Evolutionary conservation across 2,113 vertebrate genomes (phyloP).

Genomic region (Lynx canadensis): DNA sequence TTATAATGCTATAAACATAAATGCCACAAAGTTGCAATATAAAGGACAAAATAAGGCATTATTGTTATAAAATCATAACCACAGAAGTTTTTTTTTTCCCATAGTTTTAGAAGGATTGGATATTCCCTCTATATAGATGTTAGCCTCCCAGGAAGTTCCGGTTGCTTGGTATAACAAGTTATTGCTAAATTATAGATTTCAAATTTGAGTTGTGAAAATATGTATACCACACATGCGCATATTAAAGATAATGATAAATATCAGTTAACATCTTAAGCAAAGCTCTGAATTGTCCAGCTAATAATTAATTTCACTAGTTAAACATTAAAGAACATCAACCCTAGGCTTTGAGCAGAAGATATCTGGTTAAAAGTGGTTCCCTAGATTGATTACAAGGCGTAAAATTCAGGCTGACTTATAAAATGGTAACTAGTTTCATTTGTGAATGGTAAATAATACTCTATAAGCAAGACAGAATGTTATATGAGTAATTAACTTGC

Average conservation of each 20-base stretch:
- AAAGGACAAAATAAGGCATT: background rate
- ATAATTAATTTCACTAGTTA: slow-evolving; percentile 18
- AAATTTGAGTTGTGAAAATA: background rate
- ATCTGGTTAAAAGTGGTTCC: background rate
- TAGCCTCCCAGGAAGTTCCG: background rate
- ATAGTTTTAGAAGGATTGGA: background rate
- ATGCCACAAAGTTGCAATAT: background rate
- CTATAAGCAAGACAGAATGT: background rate
- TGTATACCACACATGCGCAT: background rate
- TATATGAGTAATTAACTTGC: background rate
- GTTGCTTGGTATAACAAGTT: background rate
- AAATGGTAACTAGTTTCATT: background rate
- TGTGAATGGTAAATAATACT: background rate
- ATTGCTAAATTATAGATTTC: background rate
- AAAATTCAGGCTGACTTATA: background rate
- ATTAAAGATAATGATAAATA: background rate
- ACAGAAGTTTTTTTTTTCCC: background rate
- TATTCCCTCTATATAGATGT: background rate
- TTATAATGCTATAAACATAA: background rate
- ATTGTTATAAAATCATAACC: background rate
- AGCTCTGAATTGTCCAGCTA: background rate
- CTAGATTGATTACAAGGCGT: background rate
- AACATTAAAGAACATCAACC: background rate
- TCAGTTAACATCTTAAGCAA: background rate
- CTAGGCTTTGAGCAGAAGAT: background rate